Evolutionary conservation across 92 coral and sea anemone species (phyloP).

Genomic region (Actinernus sp.): DNA sequence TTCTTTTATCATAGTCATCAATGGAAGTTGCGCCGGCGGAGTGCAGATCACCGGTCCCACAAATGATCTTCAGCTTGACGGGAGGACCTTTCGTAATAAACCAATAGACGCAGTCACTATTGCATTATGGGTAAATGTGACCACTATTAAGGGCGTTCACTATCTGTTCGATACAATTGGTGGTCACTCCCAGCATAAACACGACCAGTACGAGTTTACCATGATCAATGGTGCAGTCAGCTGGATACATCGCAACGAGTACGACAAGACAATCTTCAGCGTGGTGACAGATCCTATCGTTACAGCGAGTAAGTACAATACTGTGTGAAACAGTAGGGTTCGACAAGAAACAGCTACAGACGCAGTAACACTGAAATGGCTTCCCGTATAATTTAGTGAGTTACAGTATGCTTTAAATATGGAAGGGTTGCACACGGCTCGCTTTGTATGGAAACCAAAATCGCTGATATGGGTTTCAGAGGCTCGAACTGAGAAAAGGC

Average conservation of each 20-base stretch:
- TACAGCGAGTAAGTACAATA: slow-evolving; percentile 70
- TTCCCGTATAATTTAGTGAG: no score
- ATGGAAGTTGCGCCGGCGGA: slow-evolving; percentile 94
- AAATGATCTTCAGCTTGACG: slow-evolving; percentile 90
- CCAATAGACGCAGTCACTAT: slow-evolving; percentile 92
- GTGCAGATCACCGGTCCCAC: slow-evolving; percentile 80
- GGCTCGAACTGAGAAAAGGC: no score
- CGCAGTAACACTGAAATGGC: no score
- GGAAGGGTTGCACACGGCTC: no score
- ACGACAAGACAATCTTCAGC: slow-evolving; percentile 74
- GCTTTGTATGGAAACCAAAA: no score
- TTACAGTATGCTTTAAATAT: no score
- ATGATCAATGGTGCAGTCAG: slow-evolving; percentile 77
- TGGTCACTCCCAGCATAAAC: slow-evolving; percentile 94
- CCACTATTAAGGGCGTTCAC: slow-evolving; percentile 79
- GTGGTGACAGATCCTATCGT: slow-evolving; percentile 87
- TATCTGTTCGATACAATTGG: slow-evolving; percentile 93
- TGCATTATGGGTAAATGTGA: slow-evolving; percentile 91
- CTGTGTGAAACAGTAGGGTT: no score
- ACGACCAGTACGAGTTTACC: slow-evolving; percentile 86
- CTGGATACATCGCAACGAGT: slow-evolving; percentile 90
- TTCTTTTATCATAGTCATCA: slow-evolving; percentile 43
- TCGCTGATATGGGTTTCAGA: no score
- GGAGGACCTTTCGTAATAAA: slow-evolving; percentile 92
- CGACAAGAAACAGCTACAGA: no score